Evolutionary conservation across 2,113 vertebrate genomes (phyloP).

Genomic region (Mystacornis crossleyi): DNA sequence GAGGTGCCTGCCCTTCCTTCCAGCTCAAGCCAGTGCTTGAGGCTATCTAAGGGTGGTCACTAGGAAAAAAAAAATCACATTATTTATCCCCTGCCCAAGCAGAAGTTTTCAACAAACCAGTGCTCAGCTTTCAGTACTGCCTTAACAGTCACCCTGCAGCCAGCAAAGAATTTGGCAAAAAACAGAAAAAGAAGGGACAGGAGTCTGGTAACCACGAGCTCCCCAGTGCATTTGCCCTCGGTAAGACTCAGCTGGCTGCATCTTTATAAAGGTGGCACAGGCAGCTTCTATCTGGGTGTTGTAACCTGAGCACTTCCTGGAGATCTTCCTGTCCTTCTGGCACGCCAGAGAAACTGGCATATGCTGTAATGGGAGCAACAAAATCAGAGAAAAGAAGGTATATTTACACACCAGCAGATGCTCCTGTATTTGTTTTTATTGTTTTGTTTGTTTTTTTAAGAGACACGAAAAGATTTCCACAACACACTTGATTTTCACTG

Average conservation of each 20-base stretch:
- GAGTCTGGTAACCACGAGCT: background rate
- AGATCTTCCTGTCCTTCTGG: background rate
- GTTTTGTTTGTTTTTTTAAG: background rate
- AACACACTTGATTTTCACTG: constrained; percentile 45
- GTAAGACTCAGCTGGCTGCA: background rate
- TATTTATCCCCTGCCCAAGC: background rate
- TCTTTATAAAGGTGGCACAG: background rate
- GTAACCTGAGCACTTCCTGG: background rate
- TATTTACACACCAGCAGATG: background rate
- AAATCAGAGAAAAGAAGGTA: background rate
- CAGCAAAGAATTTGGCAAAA: constrained; percentile 1
- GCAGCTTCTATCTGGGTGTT: background rate
- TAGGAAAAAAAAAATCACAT: background rate
- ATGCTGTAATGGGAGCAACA: background rate
- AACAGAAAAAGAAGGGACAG: background rate
- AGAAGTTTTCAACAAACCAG: background rate
- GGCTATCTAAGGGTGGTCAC: background rate
- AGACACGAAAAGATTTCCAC: background rate
- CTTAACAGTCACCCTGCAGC: background rate
- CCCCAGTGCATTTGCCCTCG: background rate
- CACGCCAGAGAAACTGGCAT: background rate
- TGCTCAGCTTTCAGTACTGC: background rate
- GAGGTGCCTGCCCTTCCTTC: background rate
- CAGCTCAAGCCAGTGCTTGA: background rate
- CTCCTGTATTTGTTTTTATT: background rate